Evolutionary conservation across 92 coral and sea anemone genomes (phyloP).

Genomic region (Porites evermanni): DNA sequence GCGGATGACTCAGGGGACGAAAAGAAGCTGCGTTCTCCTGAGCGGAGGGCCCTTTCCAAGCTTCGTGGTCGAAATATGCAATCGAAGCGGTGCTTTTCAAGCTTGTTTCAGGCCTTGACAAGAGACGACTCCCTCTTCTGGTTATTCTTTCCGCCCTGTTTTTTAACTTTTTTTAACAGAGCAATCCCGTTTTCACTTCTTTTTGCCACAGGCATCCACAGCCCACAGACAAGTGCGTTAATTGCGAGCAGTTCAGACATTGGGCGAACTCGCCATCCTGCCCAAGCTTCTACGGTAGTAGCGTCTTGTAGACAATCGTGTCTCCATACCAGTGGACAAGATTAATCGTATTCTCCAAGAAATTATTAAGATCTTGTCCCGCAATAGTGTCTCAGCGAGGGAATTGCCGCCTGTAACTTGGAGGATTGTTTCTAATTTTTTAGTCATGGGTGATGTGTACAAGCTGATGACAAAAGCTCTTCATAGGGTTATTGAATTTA

Average conservation of each 20-base stretch:
- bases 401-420: not conserved
- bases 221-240: too few species aligned
- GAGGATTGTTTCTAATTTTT: too few species aligned
- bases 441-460: slow-evolving; percentile 27
- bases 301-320: not conserved
- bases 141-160: too few species aligned
- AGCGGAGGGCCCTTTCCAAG: not conserved
- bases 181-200: too few species aligned
- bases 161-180: too few species aligned
- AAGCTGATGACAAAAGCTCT: slow-evolving; percentile 46
- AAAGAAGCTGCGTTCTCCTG: not conserved
- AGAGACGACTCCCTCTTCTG: too few species aligned
- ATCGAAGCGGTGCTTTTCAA: too few species aligned
- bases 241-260: too few species aligned
- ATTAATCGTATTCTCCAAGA: slow-evolving; percentile 13
- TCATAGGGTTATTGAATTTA: slow-evolving; percentile 12
- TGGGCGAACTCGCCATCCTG: too few species aligned
- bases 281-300: too few species aligned
- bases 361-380: not conserved
- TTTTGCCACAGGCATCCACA: too few species aligned
- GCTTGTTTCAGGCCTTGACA: too few species aligned
- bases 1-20: not conserved
- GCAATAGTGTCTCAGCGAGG: slow-evolving; percentile 13
- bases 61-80: not conserved
- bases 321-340: slow-evolving; percentile 5